phyloP scores from a whole-genome alignment of 1,140 invertebrate species.

The Drosophila miranda region DNA sequence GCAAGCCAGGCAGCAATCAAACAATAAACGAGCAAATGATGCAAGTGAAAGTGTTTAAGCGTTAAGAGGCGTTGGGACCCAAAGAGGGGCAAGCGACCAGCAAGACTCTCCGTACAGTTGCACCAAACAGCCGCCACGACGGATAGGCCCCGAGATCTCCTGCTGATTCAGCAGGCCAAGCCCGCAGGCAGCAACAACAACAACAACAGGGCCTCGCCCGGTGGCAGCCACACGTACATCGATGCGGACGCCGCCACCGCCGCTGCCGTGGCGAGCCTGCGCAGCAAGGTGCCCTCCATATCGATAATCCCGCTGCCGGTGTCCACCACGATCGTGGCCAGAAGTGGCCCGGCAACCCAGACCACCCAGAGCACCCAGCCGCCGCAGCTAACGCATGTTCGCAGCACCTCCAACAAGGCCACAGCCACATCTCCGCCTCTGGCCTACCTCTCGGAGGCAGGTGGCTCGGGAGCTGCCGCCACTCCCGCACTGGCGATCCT shows the following conservation, averaged over 20 bases:
- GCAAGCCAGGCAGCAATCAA: slow-evolving; percentile 10
- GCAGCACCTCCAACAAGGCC: slow-evolving; percentile 74
- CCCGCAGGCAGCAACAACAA: slow-evolving; percentile 50
- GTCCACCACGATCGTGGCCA: slow-evolving; percentile 59
- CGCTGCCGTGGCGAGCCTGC: slow-evolving; percentile 68
- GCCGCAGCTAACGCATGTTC: slow-evolving; percentile 26
- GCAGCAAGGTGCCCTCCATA: slow-evolving; percentile 78
- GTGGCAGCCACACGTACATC: slow-evolving; percentile 31
- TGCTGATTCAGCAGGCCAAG: slow-evolving; percentile 72
- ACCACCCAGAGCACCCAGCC: neutral
- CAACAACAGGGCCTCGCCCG: slow-evolving; percentile 12
- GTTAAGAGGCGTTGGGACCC: slow-evolving; percentile 6
- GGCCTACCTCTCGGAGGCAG: slow-evolving; percentile 53
- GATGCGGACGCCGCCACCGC: slow-evolving; percentile 71
- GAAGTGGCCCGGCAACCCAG: slow-evolving; percentile 4
- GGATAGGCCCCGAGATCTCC: slow-evolving; percentile 77
- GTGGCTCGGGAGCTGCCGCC: neutral
- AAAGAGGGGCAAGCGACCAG: neutral
- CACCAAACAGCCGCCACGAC: slow-evolving; percentile 66
- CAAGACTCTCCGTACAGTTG: neutral
- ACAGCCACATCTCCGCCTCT: slow-evolving; percentile 75
- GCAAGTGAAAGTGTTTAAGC: slow-evolving; percentile 30
- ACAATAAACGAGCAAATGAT: slow-evolving; percentile 20
- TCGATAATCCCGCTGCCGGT: slow-evolving; percentile 79
- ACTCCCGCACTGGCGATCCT: slow-evolving; percentile 8